A percentile compares a stretch with the other conserved stretches of the same genome.
Evolutionary conservation across 2,888 invertebrate species (phyloP).

Genomic region (Andricus curvator): DNA sequence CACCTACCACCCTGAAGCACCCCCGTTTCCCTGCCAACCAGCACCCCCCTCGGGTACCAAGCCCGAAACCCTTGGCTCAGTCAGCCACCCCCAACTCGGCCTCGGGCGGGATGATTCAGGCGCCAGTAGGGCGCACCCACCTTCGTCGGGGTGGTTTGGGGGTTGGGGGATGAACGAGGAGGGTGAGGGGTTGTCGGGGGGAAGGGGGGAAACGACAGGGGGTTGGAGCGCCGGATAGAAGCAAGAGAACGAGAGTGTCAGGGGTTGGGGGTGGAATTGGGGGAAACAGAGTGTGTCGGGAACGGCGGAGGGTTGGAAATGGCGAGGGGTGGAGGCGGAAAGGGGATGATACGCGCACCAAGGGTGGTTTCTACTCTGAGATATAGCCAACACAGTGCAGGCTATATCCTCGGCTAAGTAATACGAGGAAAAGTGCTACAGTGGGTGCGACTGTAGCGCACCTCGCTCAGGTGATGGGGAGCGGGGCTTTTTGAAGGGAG

Average conservation of each 20-base stretch:
- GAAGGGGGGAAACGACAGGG: conserved; percentile 62
- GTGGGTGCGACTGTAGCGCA: conserved; percentile 54
- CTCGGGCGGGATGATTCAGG: conserved; percentile 78
- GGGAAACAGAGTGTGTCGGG: conserved; percentile 67
- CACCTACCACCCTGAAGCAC: conserved; percentile 48
- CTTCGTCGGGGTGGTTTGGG: conserved; percentile 66
- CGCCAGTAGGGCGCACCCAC: conserved; percentile 78
- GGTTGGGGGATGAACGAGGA: conserved; percentile 46
- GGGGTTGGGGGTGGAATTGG: conserved; percentile 56
- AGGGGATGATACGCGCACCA: conserved; percentile 72
- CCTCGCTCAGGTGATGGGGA: conserved; percentile 52
- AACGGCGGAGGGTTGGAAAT: conserved; percentile 63
- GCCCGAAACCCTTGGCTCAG: conserved; percentile 60
- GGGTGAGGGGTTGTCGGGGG: conserved; percentile 48
- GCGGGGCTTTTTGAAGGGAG: conserved; percentile 44
- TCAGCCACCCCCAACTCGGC: conserved; percentile 63
- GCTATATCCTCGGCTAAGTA: conserved; percentile 75
- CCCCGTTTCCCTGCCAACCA: conserved; percentile 52
- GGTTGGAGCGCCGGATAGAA: conserved; percentile 53
- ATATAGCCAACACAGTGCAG: conserved; percentile 72
- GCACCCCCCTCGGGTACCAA: conserved; percentile 52
- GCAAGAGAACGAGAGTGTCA: conserved; percentile 57
- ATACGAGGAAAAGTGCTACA: conserved; percentile 75
- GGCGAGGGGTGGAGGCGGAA: conserved; percentile 57
- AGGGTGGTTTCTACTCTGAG: conserved; percentile 75